Evolutionary conservation across 2,888 invertebrate species (phyloP).

Genomic region (Melanostoma mellinum): DNA sequence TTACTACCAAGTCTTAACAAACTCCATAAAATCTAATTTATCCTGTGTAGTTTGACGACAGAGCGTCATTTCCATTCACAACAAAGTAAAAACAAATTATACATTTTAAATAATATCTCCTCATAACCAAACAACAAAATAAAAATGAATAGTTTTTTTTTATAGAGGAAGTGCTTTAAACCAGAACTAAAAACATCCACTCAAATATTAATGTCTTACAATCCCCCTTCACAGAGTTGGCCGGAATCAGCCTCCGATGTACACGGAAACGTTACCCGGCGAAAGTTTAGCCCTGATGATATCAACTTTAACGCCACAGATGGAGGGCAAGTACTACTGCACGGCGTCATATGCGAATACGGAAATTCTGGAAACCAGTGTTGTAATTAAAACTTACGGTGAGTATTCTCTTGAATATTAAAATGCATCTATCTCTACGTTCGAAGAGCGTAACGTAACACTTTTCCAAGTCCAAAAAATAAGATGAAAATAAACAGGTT

Average conservation of each 20-base stretch:
- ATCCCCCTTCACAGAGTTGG: conserved; percentile 74
- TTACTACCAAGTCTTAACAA: conserved; percentile 35
- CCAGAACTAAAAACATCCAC: conserved; percentile 7
- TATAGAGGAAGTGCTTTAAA: background rate
- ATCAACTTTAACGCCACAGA: conserved; percentile 87
- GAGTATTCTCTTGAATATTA: conserved; percentile 80
- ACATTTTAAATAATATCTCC: background rate
- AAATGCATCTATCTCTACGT: background rate
- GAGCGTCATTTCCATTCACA: conserved; percentile 22
- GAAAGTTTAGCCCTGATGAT: conserved; percentile 89
- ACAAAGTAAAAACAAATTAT: background rate
- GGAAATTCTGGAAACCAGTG: conserved; percentile 85
- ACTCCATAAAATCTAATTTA: conserved; percentile 14
- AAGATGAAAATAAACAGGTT: background rate
- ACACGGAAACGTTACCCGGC: conserved; percentile 86
- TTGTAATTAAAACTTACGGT: conserved; percentile 89
- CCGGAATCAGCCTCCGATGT: conserved; percentile 84
- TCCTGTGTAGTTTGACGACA: conserved; percentile 54
- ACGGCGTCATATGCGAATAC: conserved; percentile 90
- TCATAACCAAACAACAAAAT: conserved; percentile 10
- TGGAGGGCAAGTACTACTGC: conserved; percentile 92
- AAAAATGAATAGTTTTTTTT: conserved; percentile 13
- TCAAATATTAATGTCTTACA: conserved; percentile 23
- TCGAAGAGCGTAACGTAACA: background rate
- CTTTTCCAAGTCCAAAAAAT: conserved; percentile 23